Evolutionary conservation across 2,888 invertebrate genomes (phyloP), one percentile per base, ranked within the genome.

Genomic region (Chrysomela aeneicollis): DNA sequence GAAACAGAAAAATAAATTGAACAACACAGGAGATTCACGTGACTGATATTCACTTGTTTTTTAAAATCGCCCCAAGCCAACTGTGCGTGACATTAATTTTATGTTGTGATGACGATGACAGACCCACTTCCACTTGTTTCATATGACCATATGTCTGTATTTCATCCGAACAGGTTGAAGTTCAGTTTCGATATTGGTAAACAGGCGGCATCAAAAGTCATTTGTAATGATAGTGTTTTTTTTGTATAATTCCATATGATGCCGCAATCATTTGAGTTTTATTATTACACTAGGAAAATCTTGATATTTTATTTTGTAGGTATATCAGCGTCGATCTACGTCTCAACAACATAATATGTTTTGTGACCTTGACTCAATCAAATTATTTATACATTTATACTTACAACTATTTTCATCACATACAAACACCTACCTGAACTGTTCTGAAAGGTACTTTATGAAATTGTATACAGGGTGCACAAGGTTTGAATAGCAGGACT

Each of bases 21-120:
- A n/a, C n/a, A n/a, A 6, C 42, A 42, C 15, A 42, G 42, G 42
- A 42, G 42, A 42, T 42, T 42, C 42, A 42, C 42, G 42, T 42
- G 15, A 42, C n/a, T 42, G 42, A 15, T 12, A 42, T 42, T 42
- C 42, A 42, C 42, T 42, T 42, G 42, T 42, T 42, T 42, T 10
- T 10, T 15, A 1, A 42, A 8, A n/a, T 6, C n/a, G 8, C 12
- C 42, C n/a, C 35, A 35, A 35, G 42, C 42, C 42, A 42, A 42
- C 42, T 42, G 15, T 15, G 42, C 42, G 42, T 42, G 42, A 42
- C 9, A 3, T 15, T 3, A 42, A 42, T 42, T 35, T 9, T 26
- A 26, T n/a, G n/a, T n/a, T n/a, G n/a, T 26, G 26, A 10, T 10
- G 6, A 35, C 32, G 26, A 42, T n/a, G 42, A 42, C 42, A 42